These are phyloP conservation scores for Sebastes minor DNA, from an alignment of 2,797 vertebrate species.

Conservation along the genomic window DNA sequence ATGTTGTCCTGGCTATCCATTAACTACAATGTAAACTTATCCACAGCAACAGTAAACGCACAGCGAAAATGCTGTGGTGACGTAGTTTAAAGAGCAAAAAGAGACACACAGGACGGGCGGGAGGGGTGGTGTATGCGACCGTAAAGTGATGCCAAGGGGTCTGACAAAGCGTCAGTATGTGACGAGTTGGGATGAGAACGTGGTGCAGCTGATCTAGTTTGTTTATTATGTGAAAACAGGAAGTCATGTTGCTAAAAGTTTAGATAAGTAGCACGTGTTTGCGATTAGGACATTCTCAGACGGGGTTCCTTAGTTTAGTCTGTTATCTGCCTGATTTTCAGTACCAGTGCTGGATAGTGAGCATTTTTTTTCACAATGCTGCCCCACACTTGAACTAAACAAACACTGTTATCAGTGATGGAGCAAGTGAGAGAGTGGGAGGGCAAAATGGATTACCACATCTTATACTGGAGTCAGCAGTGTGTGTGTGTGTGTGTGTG, in stretches of 20 bases:
- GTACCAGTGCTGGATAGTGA: background rate
- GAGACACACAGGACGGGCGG: too few species aligned
- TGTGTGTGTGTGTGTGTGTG: background rate
- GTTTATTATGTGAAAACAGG: background rate
- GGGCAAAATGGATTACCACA: background rate
- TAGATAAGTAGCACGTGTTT: background rate
- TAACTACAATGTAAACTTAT: too few species aligned
- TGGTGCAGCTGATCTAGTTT: background rate
- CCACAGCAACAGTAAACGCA: too few species aligned
- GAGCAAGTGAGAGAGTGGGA: background rate
- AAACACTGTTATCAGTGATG: constrained; percentile 13
- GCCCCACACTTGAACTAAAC: background rate
- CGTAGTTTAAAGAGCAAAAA: too few species aligned
- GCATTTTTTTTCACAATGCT: background rate
- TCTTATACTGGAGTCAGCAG: background rate
- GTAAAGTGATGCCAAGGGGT: too few species aligned
- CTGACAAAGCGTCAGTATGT: too few species aligned
- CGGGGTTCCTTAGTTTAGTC: background rate
- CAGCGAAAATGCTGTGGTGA: too few species aligned
- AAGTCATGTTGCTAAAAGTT: background rate
- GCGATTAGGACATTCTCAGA: background rate
- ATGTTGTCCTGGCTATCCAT: background rate
- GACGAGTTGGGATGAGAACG: too few species aligned
- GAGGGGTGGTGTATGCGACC: too few species aligned
- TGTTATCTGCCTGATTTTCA: background rate